Conservation (phyloP, 2,797 vertebrate genomes). For the Leontocebus nigricollis region DNA sequence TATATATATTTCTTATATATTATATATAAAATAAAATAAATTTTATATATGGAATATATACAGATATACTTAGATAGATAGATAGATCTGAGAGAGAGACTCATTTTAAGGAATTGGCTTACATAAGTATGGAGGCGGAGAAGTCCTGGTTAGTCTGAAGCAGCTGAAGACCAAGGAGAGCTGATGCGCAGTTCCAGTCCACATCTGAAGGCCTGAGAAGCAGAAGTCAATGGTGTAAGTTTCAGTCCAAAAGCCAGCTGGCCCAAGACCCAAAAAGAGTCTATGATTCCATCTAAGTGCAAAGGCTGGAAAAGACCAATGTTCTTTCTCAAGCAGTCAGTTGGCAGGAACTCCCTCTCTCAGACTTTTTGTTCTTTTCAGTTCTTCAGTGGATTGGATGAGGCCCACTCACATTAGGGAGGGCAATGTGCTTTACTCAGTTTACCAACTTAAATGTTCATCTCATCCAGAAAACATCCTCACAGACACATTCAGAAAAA, state of each 20-base stretch:
- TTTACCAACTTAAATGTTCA: neutral
- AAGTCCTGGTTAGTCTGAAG: neutral
- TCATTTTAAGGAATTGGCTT: neutral
- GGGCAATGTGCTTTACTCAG: neutral
- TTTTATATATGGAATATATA: neutral
- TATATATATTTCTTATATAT: no score
- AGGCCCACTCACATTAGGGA: neutral
- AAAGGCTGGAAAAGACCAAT: neutral
- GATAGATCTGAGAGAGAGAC: no score
- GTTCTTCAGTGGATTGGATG: neutral
- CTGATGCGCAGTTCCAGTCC: neutral
- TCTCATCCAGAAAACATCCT: neutral
- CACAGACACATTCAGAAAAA: neutral
- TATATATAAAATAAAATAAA: no score
- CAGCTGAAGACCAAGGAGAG: neutral
- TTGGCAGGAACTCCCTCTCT: neutral
- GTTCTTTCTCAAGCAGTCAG: neutral
- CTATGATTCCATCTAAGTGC: neutral
- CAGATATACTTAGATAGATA: no score
- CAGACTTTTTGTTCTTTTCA: neutral
- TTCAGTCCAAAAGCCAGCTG: neutral
- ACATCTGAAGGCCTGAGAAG: neutral
- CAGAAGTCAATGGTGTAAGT: neutral
- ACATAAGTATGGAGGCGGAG: neutral
- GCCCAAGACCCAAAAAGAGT: neutral